Evolutionary conservation across 2,797 vertebrate species (phyloP).

Genomic region (Brachyalestes nurse): DNA sequence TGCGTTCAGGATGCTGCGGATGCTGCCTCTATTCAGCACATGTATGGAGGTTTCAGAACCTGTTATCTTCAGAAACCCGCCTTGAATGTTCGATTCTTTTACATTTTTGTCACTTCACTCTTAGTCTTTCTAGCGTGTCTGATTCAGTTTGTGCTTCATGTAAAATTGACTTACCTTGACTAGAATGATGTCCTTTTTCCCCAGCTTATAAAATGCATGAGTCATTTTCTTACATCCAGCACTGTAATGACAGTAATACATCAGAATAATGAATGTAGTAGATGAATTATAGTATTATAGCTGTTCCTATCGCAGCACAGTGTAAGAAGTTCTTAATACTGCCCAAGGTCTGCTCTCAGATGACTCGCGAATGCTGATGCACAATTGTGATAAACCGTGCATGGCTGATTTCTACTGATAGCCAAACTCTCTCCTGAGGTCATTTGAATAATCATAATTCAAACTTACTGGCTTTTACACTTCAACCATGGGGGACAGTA

Average conservation of each 20-base stretch:
- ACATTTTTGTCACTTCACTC: neutral
- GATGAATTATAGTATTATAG: neutral
- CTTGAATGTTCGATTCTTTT: neutral
- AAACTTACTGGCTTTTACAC: conserved; percentile 5
- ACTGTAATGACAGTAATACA: neutral
- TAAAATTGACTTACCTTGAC: neutral
- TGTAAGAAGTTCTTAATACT: neutral
- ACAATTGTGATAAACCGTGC: conserved; percentile 21
- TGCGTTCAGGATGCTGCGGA: neutral
- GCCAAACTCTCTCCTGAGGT: neutral
- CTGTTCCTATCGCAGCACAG: neutral
- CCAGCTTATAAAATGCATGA: neutral
- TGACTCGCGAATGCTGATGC: neutral
- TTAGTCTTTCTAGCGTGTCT: neutral
- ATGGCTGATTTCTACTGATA: conserved; percentile 30
- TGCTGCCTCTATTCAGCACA: neutral
- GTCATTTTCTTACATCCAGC: neutral
- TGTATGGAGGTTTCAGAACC: neutral
- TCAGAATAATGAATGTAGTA: neutral
- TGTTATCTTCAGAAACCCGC: neutral
- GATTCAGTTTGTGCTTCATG: neutral
- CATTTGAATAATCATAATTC: conserved; percentile 38
- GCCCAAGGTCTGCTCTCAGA: conserved; percentile 7
- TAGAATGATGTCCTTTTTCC: neutral
- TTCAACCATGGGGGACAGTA: conserved; percentile 16